Percentiles rank a stretch among this genome's conserved stretches.
These are phyloP conservation scores for Lasioglossum albipes DNA, from an alignment of 1,140 invertebrate species.

Conservation along the genomic window DNA sequence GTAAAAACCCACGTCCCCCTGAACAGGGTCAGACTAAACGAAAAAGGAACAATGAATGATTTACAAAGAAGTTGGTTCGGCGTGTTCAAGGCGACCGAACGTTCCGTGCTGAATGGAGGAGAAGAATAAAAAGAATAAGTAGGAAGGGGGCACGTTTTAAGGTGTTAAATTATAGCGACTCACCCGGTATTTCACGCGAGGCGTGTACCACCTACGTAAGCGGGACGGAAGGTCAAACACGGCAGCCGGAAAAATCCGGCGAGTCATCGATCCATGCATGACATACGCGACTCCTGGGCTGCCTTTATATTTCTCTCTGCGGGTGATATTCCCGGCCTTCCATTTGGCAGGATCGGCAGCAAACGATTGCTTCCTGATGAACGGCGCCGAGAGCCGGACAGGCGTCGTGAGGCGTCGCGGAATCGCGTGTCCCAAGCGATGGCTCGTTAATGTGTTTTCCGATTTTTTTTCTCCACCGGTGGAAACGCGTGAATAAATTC, in stretches of 20 bases:
- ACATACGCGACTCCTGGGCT: constrained; percentile 21
- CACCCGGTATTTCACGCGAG: neutral
- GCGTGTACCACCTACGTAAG: constrained; percentile 14
- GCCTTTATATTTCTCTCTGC: constrained; percentile 23
- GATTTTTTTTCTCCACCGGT: no score
- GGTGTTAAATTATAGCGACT: neutral
- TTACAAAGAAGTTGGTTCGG: no score
- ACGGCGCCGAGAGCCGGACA: neutral
- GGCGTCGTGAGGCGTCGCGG: constrained; percentile 4
- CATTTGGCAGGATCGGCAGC: constrained; percentile 30
- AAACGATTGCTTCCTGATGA: constrained; percentile 34
- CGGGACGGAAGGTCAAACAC: constrained; percentile 20
- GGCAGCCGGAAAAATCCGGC: constrained; percentile 9
- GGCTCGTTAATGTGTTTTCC: constrained; percentile 3
- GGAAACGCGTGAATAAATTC: no score
- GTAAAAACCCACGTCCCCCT: no score
- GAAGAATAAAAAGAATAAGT: no score
- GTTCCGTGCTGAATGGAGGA: no score
- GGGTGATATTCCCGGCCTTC: constrained; percentile 26
- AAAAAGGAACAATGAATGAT: no score
- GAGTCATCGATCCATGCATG: constrained; percentile 29
- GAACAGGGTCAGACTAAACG: no score
- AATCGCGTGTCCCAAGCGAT: constrained; percentile 3
- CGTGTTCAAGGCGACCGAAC: no score
- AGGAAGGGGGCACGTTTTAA: neutral